phyloP scores from a whole-genome alignment of 2,797 vertebrate genomes.

The Liparis tanakae region DNA sequence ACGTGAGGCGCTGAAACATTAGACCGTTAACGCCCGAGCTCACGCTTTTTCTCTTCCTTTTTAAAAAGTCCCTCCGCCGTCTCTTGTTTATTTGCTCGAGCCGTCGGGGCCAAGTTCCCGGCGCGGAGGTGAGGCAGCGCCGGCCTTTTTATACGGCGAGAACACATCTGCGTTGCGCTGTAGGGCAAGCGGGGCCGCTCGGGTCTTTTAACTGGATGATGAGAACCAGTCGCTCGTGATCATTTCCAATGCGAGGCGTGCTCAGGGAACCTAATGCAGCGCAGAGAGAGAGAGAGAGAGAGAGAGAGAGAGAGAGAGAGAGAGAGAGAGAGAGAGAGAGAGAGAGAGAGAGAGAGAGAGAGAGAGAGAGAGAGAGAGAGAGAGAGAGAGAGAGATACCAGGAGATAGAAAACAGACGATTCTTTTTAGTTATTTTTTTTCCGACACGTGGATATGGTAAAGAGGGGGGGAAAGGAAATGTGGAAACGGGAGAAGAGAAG shows the following conservation, averaged over 20 bases:
- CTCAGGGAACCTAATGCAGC: constrained; percentile 63
- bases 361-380: constrained; percentile 23
- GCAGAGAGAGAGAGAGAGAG: constrained; percentile 22
- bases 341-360: constrained; percentile 15
- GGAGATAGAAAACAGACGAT: constrained; percentile 41
- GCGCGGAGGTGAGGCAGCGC: constrained; percentile 70
- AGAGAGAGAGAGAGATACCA: background rate
- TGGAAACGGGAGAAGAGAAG: constrained; percentile 38
- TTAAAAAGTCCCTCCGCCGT: constrained; percentile 73
- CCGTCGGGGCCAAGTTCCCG: constrained; percentile 71
- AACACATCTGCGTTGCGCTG: constrained; percentile 76
- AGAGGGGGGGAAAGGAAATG: constrained; percentile 12
- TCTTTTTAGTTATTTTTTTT: background rate
- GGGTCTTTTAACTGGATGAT: constrained; percentile 74
- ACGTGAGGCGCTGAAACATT: constrained; percentile 72
- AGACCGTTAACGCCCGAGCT: constrained; percentile 68
- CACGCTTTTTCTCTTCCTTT: too few relatives aligned
- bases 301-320: background rate
- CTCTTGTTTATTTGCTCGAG: constrained; percentile 79
- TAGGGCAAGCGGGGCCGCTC: constrained; percentile 74
- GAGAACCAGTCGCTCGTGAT: constrained; percentile 78
- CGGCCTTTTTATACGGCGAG: constrained; percentile 70
- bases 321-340: background rate
- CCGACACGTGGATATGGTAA: constrained; percentile 29
- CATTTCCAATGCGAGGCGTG: constrained; percentile 62